Evolutionary conservation across 2,113 vertebrate species (phyloP).

Genomic region (Ariopsis seemanni): DNA sequence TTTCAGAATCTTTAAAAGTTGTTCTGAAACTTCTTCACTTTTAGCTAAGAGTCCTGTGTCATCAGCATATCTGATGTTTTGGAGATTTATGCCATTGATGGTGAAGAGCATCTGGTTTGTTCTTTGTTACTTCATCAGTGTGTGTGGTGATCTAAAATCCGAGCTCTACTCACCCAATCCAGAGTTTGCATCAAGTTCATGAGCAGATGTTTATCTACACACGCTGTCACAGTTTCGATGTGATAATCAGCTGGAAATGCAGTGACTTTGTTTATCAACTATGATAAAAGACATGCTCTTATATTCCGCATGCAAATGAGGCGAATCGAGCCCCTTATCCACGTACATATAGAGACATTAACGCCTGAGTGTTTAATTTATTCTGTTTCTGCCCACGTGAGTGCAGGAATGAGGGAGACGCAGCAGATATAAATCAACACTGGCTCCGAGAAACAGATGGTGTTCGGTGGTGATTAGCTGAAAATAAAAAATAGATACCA

Average conservation of each 20-base stretch:
- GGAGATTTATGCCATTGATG: too few species aligned
- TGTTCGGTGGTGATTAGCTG: neutral
- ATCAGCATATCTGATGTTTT: too few species aligned
- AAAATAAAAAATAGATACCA: neutral
- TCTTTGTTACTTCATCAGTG: too few species aligned
- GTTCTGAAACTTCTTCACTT: too few species aligned
- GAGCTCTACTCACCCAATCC: neutral
- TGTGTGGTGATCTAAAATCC: neutral
- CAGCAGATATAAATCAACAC: neutral
- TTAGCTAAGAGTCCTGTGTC: too few species aligned
- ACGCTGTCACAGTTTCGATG: neutral
- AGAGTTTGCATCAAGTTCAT: neutral
- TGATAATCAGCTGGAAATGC: neutral
- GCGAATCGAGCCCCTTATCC: neutral
- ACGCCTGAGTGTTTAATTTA: neutral
- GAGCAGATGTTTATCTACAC: neutral
- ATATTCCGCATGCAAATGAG: neutral
- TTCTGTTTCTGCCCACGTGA: neutral
- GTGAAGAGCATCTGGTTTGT: too few species aligned
- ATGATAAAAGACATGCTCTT: neutral
- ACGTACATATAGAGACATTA: neutral
- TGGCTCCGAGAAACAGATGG: constrained; percentile 9
- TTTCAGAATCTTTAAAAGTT: too few species aligned
- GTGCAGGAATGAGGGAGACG: neutral
- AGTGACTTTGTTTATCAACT: neutral